Conservation (phyloP, 2,888 invertebrate species). For the Drosophila neonasuta region DNA sequence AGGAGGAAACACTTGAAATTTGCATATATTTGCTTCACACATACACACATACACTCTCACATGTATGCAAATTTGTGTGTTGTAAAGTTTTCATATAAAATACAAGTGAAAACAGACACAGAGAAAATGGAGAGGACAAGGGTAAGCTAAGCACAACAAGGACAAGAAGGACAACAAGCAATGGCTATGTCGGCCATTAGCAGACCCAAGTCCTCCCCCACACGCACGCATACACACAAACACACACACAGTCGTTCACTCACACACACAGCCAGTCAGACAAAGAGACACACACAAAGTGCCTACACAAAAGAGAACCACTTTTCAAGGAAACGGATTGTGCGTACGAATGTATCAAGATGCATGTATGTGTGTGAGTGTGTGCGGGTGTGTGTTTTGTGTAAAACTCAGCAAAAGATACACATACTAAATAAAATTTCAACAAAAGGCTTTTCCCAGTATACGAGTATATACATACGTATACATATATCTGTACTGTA, state of each 20-base stretch:
- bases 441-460: slow-evolving; percentile 66
- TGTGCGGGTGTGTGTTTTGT: slow-evolving; percentile 33
- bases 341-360: slow-evolving; percentile 62
- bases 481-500: slow-evolving; percentile 5
- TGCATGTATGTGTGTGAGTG: slow-evolving; percentile 38
- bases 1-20: slow-evolving; percentile 81
- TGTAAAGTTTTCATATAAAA: slow-evolving; percentile 79
- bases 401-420: slow-evolving; percentile 72
- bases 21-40: slow-evolving; percentile 74
- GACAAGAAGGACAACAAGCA: slow-evolving; percentile 68
- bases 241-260: slow-evolving; percentile 1
- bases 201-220: slow-evolving; percentile 9
- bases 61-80: slow-evolving; percentile 71
- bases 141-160: slow-evolving; percentile 63
- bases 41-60: slow-evolving; percentile 34
- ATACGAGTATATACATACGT: neutral
- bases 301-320: slow-evolving; percentile 72
- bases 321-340: slow-evolving; percentile 72
- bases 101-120: slow-evolving; percentile 74
- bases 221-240: slow-evolving; percentile 10
- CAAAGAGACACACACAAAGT: slow-evolving; percentile 42
- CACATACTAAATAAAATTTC: slow-evolving; percentile 71
- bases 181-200: slow-evolving; percentile 50
- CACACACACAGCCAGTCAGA: slow-evolving; percentile 24
- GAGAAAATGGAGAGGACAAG: slow-evolving; percentile 51